Conservation (phyloP, 1,140 invertebrate species). For the Drosophila kanapiae region DNA sequence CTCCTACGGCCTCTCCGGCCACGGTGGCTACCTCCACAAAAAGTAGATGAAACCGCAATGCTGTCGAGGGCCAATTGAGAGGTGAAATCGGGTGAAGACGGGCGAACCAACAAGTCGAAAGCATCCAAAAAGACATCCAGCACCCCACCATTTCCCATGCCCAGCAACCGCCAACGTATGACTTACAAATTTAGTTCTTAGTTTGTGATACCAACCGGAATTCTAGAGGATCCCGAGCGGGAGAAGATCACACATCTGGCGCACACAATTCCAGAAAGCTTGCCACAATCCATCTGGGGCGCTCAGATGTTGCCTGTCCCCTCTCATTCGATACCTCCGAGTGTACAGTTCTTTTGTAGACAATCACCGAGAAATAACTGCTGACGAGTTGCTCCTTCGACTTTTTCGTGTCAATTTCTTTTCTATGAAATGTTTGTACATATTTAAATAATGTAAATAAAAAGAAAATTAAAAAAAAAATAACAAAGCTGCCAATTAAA, state of each 20-base stretch:
- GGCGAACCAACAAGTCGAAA: conserved; percentile 60
- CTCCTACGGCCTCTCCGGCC: conserved; percentile 63
- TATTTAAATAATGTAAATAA: conserved; percentile 84
- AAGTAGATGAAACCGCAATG: conserved; percentile 73
- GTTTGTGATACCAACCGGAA: conserved; percentile 83
- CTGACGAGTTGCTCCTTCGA: conserved; percentile 76
- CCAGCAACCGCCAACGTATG: conserved; percentile 69
- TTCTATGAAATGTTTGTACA: conserved; percentile 84
- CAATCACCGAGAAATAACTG: conserved; percentile 60
- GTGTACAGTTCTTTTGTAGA: conserved; percentile 73
- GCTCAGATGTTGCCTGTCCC: conserved; percentile 35
- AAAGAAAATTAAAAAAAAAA: conserved; percentile 60
- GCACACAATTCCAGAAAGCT: conserved; percentile 34
- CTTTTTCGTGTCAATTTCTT: conserved; percentile 77
- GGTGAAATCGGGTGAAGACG: conserved; percentile 67
- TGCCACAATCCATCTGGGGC: conserved; percentile 56
- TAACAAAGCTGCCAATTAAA: not conserved
- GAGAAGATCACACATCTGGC: conserved; percentile 26
- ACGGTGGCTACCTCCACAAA: conserved; percentile 82
- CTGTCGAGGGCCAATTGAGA: conserved; percentile 62
- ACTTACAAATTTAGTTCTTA: conserved; percentile 83
- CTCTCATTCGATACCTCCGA: conserved; percentile 39
- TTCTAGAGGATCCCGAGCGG: conserved; percentile 49
- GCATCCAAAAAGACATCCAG: conserved; percentile 42
- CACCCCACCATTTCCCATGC: conserved; percentile 29